phyloP scores from a whole-genome alignment of 2,113 vertebrate species.

The Pipra filicauda region DNA sequence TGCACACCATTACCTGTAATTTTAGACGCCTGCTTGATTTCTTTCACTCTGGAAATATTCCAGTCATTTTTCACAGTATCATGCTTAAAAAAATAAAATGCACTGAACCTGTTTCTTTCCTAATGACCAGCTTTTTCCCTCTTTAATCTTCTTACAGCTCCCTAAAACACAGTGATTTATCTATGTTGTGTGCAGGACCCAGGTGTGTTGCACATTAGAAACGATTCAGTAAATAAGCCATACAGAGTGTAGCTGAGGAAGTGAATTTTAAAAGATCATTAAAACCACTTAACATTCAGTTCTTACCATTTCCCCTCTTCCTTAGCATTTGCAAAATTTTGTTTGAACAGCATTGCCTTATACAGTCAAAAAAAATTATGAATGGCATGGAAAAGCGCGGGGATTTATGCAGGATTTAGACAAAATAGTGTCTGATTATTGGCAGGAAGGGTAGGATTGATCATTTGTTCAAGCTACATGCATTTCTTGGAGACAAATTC shows the following conservation, averaged over 20 bases:
- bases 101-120: constrained; percentile 50
- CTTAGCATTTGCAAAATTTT: not conserved
- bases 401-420: not conserved
- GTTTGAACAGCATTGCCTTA: not conserved
- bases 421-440: not conserved
- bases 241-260: constrained; percentile 5
- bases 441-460: not conserved
- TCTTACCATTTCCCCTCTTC: constrained; percentile 8
- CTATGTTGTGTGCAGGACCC: not conserved
- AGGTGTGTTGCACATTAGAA: constrained; percentile 40
- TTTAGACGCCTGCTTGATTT: constrained; percentile 48
- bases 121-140: constrained; percentile 25
- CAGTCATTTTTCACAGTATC: constrained; percentile 52
- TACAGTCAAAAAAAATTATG: not conserved
- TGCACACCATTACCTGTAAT: constrained; percentile 65
- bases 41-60: constrained; percentile 48
- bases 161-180: constrained; percentile 39
- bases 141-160: constrained; percentile 42
- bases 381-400: not conserved
- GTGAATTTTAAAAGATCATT: constrained; percentile 31
- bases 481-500: not conserved
- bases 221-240: constrained; percentile 10
- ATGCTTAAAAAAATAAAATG: constrained; percentile 62
- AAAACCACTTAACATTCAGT: constrained; percentile 36
- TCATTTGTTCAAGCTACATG: not conserved